Evolutionary conservation across 2,797 vertebrate genomes (phyloP), one percentile per base, ranked within the genome.

Genomic region (Rhinoraja longicauda): DNA sequence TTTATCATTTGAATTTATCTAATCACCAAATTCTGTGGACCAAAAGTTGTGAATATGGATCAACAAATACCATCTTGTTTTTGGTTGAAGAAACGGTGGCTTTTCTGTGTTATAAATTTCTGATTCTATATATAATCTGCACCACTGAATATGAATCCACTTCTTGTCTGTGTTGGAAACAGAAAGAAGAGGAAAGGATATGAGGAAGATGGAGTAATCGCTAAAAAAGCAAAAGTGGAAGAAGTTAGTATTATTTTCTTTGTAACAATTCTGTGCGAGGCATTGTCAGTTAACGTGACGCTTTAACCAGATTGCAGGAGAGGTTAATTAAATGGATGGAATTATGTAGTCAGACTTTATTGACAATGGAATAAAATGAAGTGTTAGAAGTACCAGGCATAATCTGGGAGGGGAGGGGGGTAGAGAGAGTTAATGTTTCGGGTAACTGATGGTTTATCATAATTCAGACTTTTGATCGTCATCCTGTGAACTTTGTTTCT

Each of bases 101-200:
- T 72, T 72, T 67, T 19, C 64, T 70, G 2, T 70, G 67, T 70
- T 70, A 19, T 70, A 3, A 70, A 19, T 70, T 19, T 70, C 67
- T 70, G 12, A 70, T 70, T n/a, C n/a, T n/a, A n/a, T 6, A 64
- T 10, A 26, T 91, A 53, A 45, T 29, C 39, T 67, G n/a, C 24
- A 64, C 19, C 39, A 75, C 36, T 53, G 24, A 73, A 53, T 64
- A 67, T 75, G 1, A 75, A 75, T 75, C 24, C 45, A 92, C 73
- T 26, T 75, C 17, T 92, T 45, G 82, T 94, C 93, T 94, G 62
- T 93, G 72, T 94, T 7, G n/a, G 62, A 88, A 88, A 92, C 95
- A 99, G 98, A 94, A 99, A 97, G 97, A 97, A 98, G 94, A 99
- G 98, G 94, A 97, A 98, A 95, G 98, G 98, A 91, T 98, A 97